Evolutionary conservation across 2,888 invertebrate species (phyloP).

Genomic region (Epiperipatus broadwayi): DNA sequence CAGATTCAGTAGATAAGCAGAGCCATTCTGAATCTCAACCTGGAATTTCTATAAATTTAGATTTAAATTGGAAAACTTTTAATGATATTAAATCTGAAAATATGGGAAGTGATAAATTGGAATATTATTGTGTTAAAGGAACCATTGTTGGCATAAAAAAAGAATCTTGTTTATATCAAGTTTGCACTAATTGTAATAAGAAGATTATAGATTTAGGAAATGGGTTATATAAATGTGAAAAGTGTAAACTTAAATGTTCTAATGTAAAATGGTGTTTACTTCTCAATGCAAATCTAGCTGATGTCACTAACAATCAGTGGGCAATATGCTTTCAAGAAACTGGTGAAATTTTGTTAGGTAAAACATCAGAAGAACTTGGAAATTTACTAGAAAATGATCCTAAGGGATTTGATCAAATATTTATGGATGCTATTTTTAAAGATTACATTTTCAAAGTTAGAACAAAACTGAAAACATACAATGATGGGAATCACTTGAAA

Average conservation of each 20-base stretch:
- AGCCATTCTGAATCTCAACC: too few species aligned
- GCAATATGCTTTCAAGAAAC: constrained; percentile 63
- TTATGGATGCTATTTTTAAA: constrained; percentile 55
- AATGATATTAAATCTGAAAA: constrained; percentile 49
- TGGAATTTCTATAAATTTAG: too few species aligned
- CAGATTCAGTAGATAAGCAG: too few species aligned
- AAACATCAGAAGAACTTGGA: constrained; percentile 54
- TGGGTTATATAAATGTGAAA: constrained; percentile 78
- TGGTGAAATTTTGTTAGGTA: constrained; percentile 55
- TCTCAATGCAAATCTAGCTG: constrained; percentile 52
- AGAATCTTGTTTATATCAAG: constrained; percentile 70
- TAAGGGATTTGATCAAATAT: constrained; percentile 43
- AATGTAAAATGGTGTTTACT: constrained; percentile 70
- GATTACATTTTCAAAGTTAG: constrained; percentile 62
- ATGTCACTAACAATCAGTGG: constrained; percentile 72
- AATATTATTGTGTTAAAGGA: constrained; percentile 58
- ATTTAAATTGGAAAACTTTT: constrained; percentile 60
- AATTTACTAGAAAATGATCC: constrained; percentile 38
- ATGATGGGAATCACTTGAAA: constrained; percentile 62
- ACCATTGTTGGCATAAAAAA: constrained; percentile 54
- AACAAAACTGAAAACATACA: constrained; percentile 73
- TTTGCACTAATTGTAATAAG: constrained; percentile 90
- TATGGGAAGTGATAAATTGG: constrained; percentile 48
- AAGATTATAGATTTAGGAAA: constrained; percentile 75
- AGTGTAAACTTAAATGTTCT: constrained; percentile 64